Percentiles rank a stretch among this genome's conserved stretches.
Conservation (phyloP, 2,888 invertebrate genomes). For the Argynnis bischoffii region DNA sequence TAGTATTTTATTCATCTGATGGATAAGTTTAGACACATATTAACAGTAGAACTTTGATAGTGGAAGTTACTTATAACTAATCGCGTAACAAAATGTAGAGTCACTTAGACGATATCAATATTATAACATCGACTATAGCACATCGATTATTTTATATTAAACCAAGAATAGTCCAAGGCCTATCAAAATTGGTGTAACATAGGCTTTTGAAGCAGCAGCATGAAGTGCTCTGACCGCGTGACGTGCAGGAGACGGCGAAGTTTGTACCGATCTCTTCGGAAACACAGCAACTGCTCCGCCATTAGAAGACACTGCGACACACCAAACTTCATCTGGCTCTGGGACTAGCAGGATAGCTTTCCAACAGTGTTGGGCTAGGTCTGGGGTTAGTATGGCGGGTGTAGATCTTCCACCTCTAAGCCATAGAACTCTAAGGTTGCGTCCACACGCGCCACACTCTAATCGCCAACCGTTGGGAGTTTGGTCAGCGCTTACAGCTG, state of each 20-base stretch:
- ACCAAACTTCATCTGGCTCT: conserved; percentile 72
- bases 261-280: conserved; percentile 47
- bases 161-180: not conserved
- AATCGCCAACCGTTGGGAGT: conserved; percentile 66
- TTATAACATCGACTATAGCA: not conserved
- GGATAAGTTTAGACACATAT: conserved; percentile 1
- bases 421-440: conserved; percentile 58
- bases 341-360: conserved; percentile 61
- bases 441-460: conserved; percentile 73
- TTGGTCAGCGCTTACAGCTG: conserved; percentile 58
- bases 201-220: conserved; percentile 36
- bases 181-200: conserved; percentile 2
- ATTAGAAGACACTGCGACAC: conserved; percentile 56
- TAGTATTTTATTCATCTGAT: conserved; percentile 4
- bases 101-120: not conserved
- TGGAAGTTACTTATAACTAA: not conserved
- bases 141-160: conserved; percentile 1
- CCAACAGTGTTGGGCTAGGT: conserved; percentile 71
- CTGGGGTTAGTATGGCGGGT: conserved; percentile 58
- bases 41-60: conserved; percentile 6
- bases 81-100: conserved; percentile 9
- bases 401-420: conserved; percentile 39
- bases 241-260: conserved; percentile 65
- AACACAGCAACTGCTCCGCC: conserved; percentile 67
- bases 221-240: conserved; percentile 63